Base-by-base conservation (phyloP, 1,140 invertebrate genomes). In the Gryllus bimaculatus region DNA sequence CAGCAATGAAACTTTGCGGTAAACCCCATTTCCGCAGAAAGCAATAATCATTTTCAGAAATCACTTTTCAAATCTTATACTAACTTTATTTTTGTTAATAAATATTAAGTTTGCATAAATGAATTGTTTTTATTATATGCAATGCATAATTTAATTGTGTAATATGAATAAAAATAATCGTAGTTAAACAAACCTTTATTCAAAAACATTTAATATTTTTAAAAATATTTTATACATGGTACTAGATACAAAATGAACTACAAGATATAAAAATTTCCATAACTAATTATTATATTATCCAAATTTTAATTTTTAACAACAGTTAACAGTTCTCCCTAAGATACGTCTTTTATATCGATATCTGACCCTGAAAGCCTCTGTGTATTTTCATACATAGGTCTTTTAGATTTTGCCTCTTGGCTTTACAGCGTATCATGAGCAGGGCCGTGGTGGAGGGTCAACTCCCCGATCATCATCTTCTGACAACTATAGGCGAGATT, bases 401-500 rank as follows among this genome's bases (percentile, higher is more conserved):
- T 75, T 10, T 4, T 75, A 13, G 39, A 78, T 15, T 5, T 66
- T 47, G 12, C 10, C 39, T 78, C 20, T 75, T 10, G 13, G 47
- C 47, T 47, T 75, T 26, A 21, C 54, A 66, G 54, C 54, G 18
- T 66, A 66, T 66, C 54, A 66, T 18, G 54, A 66, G 26, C 76
- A 54, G 20, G 77, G 78, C 47, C 76, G 54, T 49, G 81, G 77
- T n/a, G 80, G 80, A 74, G 76, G 79, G 48, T 80, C 81, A 18
- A 81, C 82, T 15, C 82, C 80, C 13, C 80, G 83, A 74, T 82
- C 82, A 8, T 79, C 81, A 47, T 81, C 82, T 10, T 83, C 82
- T 0, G 85, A 85, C 77, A 86, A 86, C 79, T 86, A 87, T 81
- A 84, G 88, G 78, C 85, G 85, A 84, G 87, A 89, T 83, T 89